Conservation (phyloP, 2,113 vertebrate genomes). For the Macquaria australasica region DNA sequence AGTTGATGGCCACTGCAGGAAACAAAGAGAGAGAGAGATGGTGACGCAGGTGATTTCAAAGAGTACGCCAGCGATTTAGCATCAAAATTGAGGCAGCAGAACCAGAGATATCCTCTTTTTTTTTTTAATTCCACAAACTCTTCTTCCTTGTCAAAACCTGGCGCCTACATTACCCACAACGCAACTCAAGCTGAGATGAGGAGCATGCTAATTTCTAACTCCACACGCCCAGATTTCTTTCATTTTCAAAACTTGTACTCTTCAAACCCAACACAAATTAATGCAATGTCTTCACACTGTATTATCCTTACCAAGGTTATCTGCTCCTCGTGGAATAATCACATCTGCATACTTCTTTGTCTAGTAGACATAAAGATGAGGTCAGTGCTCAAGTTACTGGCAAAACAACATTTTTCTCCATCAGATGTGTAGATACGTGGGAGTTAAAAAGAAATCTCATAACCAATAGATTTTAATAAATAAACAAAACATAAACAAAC, state of each 20-base stretch:
- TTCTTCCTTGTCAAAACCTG: not conserved
- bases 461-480: too few species aligned
- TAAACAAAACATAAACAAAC: not conserved
- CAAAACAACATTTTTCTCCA: not conserved
- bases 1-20: slow-evolving; percentile 94
- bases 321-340: slow-evolving; percentile 96
- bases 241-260: not conserved
- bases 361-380: slow-evolving; percentile 73
- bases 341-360: slow-evolving; percentile 99
- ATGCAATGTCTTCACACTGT: not conserved
- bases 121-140: not conserved
- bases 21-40: not conserved
- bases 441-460: not conserved
- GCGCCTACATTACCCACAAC: not conserved
- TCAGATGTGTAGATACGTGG: not conserved
- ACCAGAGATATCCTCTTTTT: not conserved
- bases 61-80: not conserved
- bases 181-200: too few species aligned
- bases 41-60: too few species aligned
- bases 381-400: not conserved
- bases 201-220: not conserved
- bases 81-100: not conserved
- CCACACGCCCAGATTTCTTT: too few species aligned
- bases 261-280: not conserved
- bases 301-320: slow-evolving; percentile 91